Percentiles rank a stretch among this genome's conserved stretches.
phyloP scores from a whole-genome alignment of 2,888 invertebrate species.

The Agrochola lota region DNA sequence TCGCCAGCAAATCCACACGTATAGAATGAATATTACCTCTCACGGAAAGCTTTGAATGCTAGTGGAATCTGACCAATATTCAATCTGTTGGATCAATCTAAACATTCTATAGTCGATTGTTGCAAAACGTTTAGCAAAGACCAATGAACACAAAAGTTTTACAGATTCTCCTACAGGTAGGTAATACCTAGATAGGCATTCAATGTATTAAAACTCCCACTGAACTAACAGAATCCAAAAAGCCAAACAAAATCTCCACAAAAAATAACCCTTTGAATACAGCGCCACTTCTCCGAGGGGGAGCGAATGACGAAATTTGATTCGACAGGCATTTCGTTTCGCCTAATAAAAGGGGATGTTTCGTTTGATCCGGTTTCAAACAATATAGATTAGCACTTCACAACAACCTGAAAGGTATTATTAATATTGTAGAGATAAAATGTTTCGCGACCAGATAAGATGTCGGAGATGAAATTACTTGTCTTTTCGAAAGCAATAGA shows the following conservation, averaged over 20 bases:
- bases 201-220: conserved; percentile 38
- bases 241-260: conserved; percentile 45
- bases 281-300: conserved; percentile 52
- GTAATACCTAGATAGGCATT: background rate
- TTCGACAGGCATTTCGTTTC: conserved; percentile 68
- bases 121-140: conserved; percentile 5
- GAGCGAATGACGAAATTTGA: conserved; percentile 68
- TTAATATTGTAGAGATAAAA: conserved; percentile 42
- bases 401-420: conserved; percentile 42
- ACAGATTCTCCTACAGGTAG: background rate
- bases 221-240: conserved; percentile 54
- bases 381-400: conserved; percentile 66
- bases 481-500: conserved; percentile 38
- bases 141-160: conserved; percentile 3
- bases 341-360: conserved; percentile 65
- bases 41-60: conserved; percentile 20
- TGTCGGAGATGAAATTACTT: conserved; percentile 29
- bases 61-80: conserved; percentile 11
- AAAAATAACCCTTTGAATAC: conserved; percentile 56
- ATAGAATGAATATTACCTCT: background rate
- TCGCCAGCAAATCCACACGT: conserved; percentile 15
- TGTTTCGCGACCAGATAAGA: conserved; percentile 12
- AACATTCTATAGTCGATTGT: background rate
- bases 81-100: background rate
- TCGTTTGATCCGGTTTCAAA: conserved; percentile 68